Conservation (phyloP, 1,140 invertebrate species). For the Plectus sambesii region DNA sequence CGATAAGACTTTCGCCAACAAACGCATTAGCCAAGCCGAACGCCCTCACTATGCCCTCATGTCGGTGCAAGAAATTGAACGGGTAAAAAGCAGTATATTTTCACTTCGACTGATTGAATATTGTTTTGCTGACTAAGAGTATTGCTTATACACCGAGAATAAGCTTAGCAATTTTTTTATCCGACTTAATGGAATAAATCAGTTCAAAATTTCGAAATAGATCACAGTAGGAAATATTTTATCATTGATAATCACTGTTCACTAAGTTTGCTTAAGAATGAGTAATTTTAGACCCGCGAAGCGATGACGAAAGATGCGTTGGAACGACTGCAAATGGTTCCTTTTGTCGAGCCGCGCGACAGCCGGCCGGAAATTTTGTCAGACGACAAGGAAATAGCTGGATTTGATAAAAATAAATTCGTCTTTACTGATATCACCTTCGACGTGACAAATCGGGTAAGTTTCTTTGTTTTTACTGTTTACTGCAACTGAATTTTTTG, state of each 20-base stretch:
- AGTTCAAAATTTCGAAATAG: too few species aligned
- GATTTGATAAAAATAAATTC: conserved; percentile 57
- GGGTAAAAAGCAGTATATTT: conserved; percentile 44
- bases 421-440: conserved; percentile 81
- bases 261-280: too few species aligned
- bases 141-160: too few species aligned
- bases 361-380: conserved; percentile 54
- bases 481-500: conserved; percentile 7
- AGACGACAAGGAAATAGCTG: conserved; percentile 62
- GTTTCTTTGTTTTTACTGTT: conserved; percentile 14
- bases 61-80: conserved; percentile 64
- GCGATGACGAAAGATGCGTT: conserved; percentile 55
- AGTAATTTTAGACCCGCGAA: conserved; percentile 44
- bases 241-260: too few species aligned
- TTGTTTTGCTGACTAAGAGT: too few species aligned
- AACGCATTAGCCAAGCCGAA: conserved; percentile 51
- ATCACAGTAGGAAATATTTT: conserved; percentile 9
- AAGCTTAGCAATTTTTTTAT: too few species aligned
- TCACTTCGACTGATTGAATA: conserved; percentile 9
- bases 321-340: conserved; percentile 72
- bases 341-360: conserved; percentile 59
- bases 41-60: conserved; percentile 68
- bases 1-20: conserved; percentile 59
- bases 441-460: conserved; percentile 57
- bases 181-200: too few species aligned